phyloP scores from a whole-genome alignment of 2,888 invertebrate species.

The Coremacera marginata region DNA sequence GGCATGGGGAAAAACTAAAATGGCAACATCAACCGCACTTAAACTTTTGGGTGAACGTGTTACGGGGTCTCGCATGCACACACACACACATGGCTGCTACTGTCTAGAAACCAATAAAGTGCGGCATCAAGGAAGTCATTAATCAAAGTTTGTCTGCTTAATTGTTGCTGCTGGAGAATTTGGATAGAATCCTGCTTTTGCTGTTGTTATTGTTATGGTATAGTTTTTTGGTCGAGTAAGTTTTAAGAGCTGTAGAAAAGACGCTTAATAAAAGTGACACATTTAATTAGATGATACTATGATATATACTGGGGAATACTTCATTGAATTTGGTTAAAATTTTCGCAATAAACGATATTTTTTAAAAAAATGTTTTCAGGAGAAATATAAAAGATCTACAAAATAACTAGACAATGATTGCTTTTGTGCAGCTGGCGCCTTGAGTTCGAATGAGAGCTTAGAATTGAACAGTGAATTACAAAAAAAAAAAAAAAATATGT shows the following conservation, averaged over 20 bases:
- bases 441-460: no score
- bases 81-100: slow-evolving; percentile 56
- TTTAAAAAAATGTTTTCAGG: no score
- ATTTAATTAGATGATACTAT: slow-evolving; percentile 27
- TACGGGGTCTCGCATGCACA: slow-evolving; percentile 1
- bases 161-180: slow-evolving; percentile 58
- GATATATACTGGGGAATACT: neutral
- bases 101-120: slow-evolving; percentile 40
- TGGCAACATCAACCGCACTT: neutral
- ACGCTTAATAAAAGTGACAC: slow-evolving; percentile 35
- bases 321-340: neutral
- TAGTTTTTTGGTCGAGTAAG: neutral
- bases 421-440: no score
- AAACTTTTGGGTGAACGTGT: neutral
- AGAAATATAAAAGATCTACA: no score
- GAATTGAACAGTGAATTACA: no score
- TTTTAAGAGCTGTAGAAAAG: slow-evolving; percentile 8
- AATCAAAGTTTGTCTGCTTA: slow-evolving; percentile 63
- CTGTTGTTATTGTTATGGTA: slow-evolving; percentile 23
- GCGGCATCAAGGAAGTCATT: slow-evolving; percentile 61
- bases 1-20: neutral
- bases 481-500: no score
- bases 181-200: slow-evolving; percentile 49
- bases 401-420: no score
- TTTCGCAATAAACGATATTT: slow-evolving; percentile 5